Conservation (phyloP, 2,888 invertebrate species). For the Chelonus formosanus region DNA sequence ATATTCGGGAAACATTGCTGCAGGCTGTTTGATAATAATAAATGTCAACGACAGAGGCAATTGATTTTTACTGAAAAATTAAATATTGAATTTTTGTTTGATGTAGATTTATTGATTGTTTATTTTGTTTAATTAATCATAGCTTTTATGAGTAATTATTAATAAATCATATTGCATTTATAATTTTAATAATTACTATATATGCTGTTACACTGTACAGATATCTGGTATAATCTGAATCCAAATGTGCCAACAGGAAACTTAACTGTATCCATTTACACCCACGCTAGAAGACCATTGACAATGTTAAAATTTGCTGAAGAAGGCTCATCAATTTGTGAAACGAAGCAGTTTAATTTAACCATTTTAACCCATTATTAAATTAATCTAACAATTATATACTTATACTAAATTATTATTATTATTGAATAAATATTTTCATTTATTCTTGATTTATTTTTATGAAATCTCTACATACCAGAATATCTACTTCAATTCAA, state of each 20-base stretch:
- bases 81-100: too few species aligned
- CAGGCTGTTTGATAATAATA: conserved; percentile 33
- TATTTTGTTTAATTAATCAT: too few species aligned
- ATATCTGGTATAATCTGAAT: too few species aligned
- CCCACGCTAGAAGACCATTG: conserved; percentile 1
- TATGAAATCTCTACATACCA: too few species aligned
- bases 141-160: background rate
- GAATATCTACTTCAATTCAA: too few species aligned
- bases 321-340: background rate
- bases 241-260: conserved; percentile 10
- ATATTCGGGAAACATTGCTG: conserved; percentile 40
- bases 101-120: too few species aligned
- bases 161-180: background rate
- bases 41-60: conserved; percentile 38
- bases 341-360: too few species aligned
- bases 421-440: background rate
- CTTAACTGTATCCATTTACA: conserved; percentile 1
- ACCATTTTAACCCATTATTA: too few species aligned
- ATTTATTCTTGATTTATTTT: too few species aligned
- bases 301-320: background rate
- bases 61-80: background rate
- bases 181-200: background rate
- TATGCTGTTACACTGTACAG: background rate
- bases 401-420: background rate
- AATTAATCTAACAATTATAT: background rate